Evolutionary conservation across 1,140 invertebrate genomes (phyloP).

Genomic region (Acromyrmex heyeri): DNA sequence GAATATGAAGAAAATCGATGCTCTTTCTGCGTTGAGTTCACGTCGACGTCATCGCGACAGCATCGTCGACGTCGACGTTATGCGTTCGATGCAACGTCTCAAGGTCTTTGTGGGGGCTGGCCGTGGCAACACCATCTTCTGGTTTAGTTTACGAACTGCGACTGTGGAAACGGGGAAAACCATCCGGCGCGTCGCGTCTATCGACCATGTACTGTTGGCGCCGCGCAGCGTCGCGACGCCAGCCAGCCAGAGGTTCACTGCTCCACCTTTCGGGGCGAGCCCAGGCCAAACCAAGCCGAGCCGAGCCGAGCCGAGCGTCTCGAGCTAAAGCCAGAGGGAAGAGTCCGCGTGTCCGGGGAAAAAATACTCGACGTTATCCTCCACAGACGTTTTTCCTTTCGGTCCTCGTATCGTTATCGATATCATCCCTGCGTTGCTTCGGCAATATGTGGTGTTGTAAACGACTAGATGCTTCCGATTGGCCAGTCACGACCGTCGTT

Average conservation of each 20-base stretch:
- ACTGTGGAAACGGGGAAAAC: conserved; percentile 53
- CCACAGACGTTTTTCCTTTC: conserved; percentile 24
- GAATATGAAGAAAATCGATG: conserved; percentile 57
- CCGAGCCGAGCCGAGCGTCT: conserved; percentile 47
- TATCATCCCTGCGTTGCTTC: conserved; percentile 12
- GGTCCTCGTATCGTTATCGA: conserved; percentile 8
- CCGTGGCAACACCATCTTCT: conserved; percentile 69
- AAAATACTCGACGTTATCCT: not conserved
- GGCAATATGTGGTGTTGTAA: conserved; percentile 81
- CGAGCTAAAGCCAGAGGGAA: not conserved
- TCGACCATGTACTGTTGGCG: conserved; percentile 77
- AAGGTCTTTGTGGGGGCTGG: conserved; percentile 48
- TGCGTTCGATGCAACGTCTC: conserved; percentile 22
- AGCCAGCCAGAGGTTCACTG: conserved; percentile 74
- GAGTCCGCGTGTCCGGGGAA: conserved; percentile 15
- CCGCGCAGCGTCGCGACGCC: conserved; percentile 76
- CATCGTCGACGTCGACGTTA: conserved; percentile 60
- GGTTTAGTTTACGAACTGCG: conserved; percentile 53
- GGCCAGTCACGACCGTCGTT: conserved; percentile 78
- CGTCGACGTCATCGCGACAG: conserved; percentile 69
- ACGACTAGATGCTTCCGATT: conserved; percentile 77
- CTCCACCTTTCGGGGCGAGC: conserved; percentile 66
- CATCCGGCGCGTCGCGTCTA: conserved; percentile 64
- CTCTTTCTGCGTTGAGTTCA: conserved; percentile 20
- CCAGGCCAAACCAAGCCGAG: conserved; percentile 35